A percentile compares a stretch with the other conserved stretches of the same genome.
phyloP scores from a whole-genome alignment of 2,888 invertebrate species.

The Melikaiella ostensackeni region DNA sequence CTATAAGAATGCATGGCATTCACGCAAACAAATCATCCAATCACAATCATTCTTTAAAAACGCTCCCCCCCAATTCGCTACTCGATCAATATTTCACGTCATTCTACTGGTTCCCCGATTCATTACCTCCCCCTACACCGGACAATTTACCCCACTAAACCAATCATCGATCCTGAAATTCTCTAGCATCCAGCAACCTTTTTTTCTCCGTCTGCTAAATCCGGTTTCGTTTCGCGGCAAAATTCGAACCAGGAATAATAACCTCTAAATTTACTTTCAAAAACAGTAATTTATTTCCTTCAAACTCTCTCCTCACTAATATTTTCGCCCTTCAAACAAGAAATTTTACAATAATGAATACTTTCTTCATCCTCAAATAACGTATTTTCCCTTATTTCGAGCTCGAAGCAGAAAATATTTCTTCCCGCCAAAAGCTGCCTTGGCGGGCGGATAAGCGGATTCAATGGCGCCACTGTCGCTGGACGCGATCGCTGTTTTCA shows the following conservation, averaged over 20 bases:
- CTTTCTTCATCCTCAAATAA: background rate
- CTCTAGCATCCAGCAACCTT: background rate
- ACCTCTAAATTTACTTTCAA: background rate
- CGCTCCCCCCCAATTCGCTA: too few relatives aligned
- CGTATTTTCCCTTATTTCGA: background rate
- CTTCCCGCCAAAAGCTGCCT: slow-evolving; percentile 50
- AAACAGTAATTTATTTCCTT: background rate
- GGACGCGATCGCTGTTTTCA: slow-evolving; percentile 53
- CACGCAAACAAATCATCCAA: background rate
- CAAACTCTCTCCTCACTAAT: background rate
- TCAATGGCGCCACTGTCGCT: slow-evolving; percentile 49
- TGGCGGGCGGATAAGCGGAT: slow-evolving; percentile 34
- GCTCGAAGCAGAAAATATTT: background rate
- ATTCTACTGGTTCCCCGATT: background rate
- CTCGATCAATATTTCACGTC: background rate
- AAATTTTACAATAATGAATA: background rate
- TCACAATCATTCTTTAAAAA: background rate
- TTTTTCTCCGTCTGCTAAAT: slow-evolving; percentile 19
- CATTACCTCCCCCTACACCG: too few relatives aligned
- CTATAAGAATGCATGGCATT: background rate
- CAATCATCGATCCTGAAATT: background rate
- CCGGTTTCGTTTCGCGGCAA: slow-evolving; percentile 22
- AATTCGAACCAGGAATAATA: background rate
- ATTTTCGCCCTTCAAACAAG: background rate
- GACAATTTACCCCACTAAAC: background rate